phyloP scores from a whole-genome alignment of 2,113 vertebrate genomes.

The Nyctereutes procyonoides region DNA sequence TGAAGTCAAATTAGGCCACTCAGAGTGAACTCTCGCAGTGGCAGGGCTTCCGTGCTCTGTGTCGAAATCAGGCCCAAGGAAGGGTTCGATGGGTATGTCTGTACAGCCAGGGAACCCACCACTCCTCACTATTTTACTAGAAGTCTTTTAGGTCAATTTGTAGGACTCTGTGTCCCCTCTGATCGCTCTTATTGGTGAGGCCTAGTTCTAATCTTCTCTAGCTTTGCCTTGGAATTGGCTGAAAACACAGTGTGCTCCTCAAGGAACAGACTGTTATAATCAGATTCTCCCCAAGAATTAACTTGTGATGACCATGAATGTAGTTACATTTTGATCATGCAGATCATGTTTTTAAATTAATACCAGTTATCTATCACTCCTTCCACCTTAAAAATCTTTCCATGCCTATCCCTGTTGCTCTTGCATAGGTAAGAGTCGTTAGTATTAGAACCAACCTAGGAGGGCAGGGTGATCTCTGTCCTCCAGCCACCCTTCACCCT shows the following conservation, averaged over 20 bases:
- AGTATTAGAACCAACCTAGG: neutral
- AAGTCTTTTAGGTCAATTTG: constrained; percentile 3
- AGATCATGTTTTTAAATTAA: neutral
- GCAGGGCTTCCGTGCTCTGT: neutral
- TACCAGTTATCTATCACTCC: neutral
- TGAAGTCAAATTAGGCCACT: constrained; percentile 63
- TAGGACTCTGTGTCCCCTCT: neutral
- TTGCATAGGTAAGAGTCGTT: neutral
- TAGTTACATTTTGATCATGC: neutral
- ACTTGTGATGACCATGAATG: neutral
- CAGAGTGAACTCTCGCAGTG: constrained; percentile 3
- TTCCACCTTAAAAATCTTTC: neutral
- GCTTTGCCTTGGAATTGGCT: neutral
- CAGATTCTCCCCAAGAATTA: constrained; percentile 8
- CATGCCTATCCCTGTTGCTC: neutral
- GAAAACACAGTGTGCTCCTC: neutral
- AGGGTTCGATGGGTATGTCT: neutral
- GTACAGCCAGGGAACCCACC: neutral
- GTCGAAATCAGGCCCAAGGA: neutral
- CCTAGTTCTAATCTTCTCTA: neutral
- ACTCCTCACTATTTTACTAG: neutral
- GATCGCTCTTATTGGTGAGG: neutral
- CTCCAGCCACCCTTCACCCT: neutral
- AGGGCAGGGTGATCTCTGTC: neutral
- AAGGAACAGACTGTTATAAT: neutral